phyloP scores from a whole-genome alignment of 2,113 vertebrate species.

The Burhinus bistriatus region DNA sequence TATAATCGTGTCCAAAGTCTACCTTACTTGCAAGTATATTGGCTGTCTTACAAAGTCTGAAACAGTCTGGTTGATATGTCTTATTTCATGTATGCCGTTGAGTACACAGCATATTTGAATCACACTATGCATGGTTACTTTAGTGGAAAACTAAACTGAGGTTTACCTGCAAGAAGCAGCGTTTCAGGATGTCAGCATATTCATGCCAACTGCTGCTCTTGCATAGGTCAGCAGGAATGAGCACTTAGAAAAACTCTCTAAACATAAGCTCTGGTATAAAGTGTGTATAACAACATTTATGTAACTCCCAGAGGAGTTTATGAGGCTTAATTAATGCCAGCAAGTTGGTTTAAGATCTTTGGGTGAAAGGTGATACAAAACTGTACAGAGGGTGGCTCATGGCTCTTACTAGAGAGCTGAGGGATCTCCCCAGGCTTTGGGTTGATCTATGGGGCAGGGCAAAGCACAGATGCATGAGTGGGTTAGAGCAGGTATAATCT shows the following conservation, averaged over 20 bases:
- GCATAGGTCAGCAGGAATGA: not conserved
- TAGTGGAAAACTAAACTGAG: conserved; percentile 2
- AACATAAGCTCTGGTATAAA: not conserved
- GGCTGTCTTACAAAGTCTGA: not conserved
- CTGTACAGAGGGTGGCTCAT: not conserved
- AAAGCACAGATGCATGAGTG: not conserved
- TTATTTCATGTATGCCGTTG: not conserved
- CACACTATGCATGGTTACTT: not conserved
- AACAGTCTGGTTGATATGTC: not conserved
- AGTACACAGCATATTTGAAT: not conserved
- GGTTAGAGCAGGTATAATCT: not conserved
- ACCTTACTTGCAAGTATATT: not conserved
- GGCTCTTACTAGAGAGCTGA: not conserved
- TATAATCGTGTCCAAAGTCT: not conserved
- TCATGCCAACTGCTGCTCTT: not conserved
- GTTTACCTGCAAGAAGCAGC: not conserved
- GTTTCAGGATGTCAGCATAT: conserved; percentile 32
- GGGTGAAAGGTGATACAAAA: not conserved
- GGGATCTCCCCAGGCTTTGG: not conserved
- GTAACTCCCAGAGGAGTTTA: not conserved
- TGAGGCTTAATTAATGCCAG: not conserved
- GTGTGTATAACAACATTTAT: not conserved
- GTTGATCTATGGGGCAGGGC: not conserved
- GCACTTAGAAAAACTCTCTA: not conserved
- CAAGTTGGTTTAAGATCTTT: not conserved